Conservation (phyloP, 2,888 invertebrate species). For the Prosopocoilus inquinatus region DNA sequence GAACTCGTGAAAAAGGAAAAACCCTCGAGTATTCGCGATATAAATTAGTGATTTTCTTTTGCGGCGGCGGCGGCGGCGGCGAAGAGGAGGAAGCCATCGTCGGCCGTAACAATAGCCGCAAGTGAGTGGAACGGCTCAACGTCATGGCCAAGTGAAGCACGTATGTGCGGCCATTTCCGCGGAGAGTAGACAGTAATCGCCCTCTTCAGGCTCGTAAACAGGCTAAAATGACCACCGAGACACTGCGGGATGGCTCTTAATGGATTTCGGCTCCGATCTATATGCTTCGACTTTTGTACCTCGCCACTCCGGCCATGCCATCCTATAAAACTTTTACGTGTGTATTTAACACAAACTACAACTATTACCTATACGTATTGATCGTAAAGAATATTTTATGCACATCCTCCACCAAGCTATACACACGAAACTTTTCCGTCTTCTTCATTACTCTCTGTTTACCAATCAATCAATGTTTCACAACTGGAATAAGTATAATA, state of each 20-base stretch:
- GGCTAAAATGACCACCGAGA: constrained; percentile 49
- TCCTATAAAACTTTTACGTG: constrained; percentile 19
- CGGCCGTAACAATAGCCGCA: constrained; percentile 37
- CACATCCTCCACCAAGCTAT: no score
- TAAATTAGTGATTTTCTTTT: constrained; percentile 30
- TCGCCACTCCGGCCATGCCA: constrained; percentile 11
- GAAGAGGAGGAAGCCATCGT: constrained; percentile 28
- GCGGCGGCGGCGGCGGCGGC: constrained; percentile 4
- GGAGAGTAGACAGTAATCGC: constrained; percentile 49
- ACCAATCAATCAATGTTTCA: no score
- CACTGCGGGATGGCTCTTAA: constrained; percentile 48
- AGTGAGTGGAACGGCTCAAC: constrained; percentile 44
- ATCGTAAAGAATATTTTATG: no score
- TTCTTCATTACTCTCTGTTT: no score
- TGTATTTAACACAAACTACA: no score
- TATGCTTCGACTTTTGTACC: constrained; percentile 28
- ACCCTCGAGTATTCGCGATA: constrained; percentile 27
- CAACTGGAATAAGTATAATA: no score
- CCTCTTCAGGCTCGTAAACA: constrained; percentile 51
- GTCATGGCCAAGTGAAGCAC: constrained; percentile 40
- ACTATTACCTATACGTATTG: no score
- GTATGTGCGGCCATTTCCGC: constrained; percentile 47
- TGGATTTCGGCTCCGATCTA: constrained; percentile 45
- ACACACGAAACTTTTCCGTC: no score
- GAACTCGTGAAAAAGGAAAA: constrained; percentile 44